A percentile compares a stretch with the other conserved stretches of the same genome.
Evolutionary conservation across 2,113 vertebrate genomes (phyloP).

Genomic region (Otis tarda): DNA sequence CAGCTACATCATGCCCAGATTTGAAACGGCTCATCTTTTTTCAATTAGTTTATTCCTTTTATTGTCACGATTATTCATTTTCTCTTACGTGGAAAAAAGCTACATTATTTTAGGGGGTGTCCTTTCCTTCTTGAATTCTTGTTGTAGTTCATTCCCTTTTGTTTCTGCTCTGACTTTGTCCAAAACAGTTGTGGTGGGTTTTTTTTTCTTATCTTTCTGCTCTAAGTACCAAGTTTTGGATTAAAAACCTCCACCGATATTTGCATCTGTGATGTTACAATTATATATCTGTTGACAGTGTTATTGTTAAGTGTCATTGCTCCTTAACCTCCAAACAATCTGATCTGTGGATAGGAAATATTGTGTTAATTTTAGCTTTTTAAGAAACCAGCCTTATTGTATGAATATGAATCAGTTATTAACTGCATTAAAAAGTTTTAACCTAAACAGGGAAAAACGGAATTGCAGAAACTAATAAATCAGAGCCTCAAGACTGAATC

Average conservation of each 20-base stretch:
- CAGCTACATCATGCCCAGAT: constrained; percentile 10
- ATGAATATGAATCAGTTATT: neutral
- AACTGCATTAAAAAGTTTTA: neutral
- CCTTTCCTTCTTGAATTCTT: neutral
- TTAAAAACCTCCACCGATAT: neutral
- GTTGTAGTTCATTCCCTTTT: neutral
- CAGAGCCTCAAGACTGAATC: neutral
- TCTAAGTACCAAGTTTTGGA: neutral
- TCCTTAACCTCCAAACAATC: neutral
- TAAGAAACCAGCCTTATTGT: neutral
- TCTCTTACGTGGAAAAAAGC: neutral
- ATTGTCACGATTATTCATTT: constrained; percentile 39
- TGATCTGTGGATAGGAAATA: neutral
- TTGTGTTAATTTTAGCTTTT: neutral
- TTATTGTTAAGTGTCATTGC: neutral
- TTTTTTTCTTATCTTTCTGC: neutral
- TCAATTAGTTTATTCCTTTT: constrained; percentile 57
- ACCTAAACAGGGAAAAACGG: neutral
- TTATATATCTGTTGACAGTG: neutral
- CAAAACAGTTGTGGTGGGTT: neutral
- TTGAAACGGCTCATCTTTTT: constrained; percentile 52
- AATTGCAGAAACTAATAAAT: neutral
- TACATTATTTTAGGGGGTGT: neutral
- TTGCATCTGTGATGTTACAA: neutral
- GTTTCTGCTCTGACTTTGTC: neutral